Evolutionary conservation across 1,140 invertebrate genomes (phyloP).

Genomic region (Dendrolimus kikuchii): DNA sequence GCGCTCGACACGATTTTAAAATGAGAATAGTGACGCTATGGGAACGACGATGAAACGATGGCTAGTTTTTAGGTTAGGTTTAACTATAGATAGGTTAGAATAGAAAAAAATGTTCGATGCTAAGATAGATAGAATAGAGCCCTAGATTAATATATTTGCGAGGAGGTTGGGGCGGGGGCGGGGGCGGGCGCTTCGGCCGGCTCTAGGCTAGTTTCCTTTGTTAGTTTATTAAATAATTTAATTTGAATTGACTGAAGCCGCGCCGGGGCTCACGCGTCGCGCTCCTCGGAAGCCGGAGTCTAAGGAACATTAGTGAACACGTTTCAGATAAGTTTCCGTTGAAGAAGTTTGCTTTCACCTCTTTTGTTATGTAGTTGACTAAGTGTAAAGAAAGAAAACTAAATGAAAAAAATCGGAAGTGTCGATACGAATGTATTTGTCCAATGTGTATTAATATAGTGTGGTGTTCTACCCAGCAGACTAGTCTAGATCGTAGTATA

Average conservation of each 20-base stretch:
- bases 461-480: slow-evolving; percentile 72
- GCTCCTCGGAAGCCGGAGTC: slow-evolving; percentile 27
- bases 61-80: slow-evolving; percentile 57
- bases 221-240: slow-evolving; percentile 72
- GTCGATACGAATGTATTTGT: slow-evolving; percentile 70
- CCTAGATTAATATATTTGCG: slow-evolving; percentile 51
- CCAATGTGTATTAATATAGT: slow-evolving; percentile 72
- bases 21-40: slow-evolving; percentile 38
- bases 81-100: slow-evolving; percentile 68
- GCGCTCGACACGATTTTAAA: slow-evolving; percentile 47
- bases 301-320: slow-evolving; percentile 57
- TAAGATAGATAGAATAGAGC: slow-evolving; percentile 62
- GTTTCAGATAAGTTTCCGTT: slow-evolving; percentile 66
- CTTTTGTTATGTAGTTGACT: slow-evolving; percentile 70
- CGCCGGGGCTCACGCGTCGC: slow-evolving; percentile 26
- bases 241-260: slow-evolving; percentile 67
- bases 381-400: slow-evolving; percentile 68
- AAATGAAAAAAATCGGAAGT: slow-evolving; percentile 59
- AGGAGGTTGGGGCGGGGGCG: slow-evolving; percentile 22
- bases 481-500: slow-evolving; percentile 72
- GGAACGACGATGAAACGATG: slow-evolving; percentile 44
- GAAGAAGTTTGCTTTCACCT: slow-evolving; percentile 68
- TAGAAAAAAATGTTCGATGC: slow-evolving; percentile 65
- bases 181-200: slow-evolving; percentile 29
- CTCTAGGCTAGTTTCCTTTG: slow-evolving; percentile 67